phyloP scores from a whole-genome alignment of 2,113 vertebrate species.

The Syrmaticus mikado region DNA sequence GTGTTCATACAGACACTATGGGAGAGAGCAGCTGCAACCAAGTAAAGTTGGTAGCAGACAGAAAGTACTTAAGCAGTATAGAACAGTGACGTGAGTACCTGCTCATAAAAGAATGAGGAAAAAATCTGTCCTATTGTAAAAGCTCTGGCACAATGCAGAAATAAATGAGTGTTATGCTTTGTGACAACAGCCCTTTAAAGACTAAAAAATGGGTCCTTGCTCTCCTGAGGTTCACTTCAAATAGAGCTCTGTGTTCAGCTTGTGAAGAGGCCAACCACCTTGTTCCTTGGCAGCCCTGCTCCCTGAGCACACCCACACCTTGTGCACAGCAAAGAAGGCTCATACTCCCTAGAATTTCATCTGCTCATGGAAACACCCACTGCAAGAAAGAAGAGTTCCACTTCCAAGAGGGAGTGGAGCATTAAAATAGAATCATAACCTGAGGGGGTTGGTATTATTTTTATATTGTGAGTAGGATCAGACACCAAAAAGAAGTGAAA shows the following conservation, averaged over 20 bases:
- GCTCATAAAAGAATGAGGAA: background rate
- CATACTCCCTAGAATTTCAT: background rate
- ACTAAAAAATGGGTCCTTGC: background rate
- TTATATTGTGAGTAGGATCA: background rate
- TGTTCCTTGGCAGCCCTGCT: background rate
- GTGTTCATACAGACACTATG: background rate
- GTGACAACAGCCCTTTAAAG: background rate
- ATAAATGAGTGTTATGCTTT: background rate
- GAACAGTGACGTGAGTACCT: background rate
- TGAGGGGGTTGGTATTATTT: background rate
- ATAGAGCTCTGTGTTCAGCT: background rate
- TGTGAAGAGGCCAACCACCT: background rate
- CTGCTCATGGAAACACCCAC: background rate
- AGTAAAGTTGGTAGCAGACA: background rate
- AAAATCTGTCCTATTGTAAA: background rate
- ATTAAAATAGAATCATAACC: background rate
- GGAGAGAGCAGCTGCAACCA: background rate
- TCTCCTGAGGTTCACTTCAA: background rate
- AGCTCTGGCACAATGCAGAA: background rate
- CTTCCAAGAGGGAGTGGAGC: background rate
- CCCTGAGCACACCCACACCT: accelerated
- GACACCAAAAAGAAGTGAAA: background rate
- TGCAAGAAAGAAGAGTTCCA: background rate
- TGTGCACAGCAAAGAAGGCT: background rate
- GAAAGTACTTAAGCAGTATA: background rate